Evolutionary conservation across 2,888 invertebrate species (phyloP).

Genomic region (Hydrotaea diabolus): DNA sequence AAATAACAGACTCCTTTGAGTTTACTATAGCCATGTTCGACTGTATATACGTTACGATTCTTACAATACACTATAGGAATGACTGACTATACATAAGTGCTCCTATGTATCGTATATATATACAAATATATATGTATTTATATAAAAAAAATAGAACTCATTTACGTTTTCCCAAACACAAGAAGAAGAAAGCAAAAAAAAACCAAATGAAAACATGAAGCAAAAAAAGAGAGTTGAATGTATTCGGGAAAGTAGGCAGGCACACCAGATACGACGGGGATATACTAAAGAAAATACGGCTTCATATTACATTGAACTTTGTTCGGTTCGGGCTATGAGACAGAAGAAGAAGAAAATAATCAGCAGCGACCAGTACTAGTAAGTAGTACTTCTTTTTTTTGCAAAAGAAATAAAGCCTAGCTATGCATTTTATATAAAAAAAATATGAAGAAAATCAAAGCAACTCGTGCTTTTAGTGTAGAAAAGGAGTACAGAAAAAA

Average conservation of each 20-base stretch:
- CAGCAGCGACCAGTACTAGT: conserved; percentile 24
- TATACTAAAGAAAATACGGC: conserved; percentile 54
- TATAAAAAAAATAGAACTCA: conserved; percentile 33
- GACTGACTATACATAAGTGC: conserved; percentile 19
- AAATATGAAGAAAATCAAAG: neutral
- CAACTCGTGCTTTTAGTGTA: conserved; percentile 29
- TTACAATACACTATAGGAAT: neutral
- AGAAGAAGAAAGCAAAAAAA: conserved; percentile 66
- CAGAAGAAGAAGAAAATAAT: conserved; percentile 25
- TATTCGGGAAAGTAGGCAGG: conserved; percentile 12
- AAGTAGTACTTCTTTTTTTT: conserved; percentile 29
- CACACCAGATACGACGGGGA: conserved; percentile 14
- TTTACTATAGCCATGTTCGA: too few species aligned
- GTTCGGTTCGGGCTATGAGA: conserved; percentile 44
- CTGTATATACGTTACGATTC: too few species aligned
- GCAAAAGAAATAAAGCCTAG: conserved; percentile 42
- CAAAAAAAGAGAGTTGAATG: conserved; percentile 30
- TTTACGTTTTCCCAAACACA: conserved; percentile 41
- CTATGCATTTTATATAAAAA: conserved; percentile 42
- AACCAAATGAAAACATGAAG: conserved; percentile 30
- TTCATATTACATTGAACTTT: conserved; percentile 68
- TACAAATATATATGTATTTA: neutral
- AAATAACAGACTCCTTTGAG: too few species aligned
- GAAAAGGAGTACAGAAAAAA: conserved; percentile 17
- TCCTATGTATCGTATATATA: neutral